A percentile compares a stretch with the other conserved stretches of the same genome.
Evolutionary conservation across 2,797 vertebrate genomes (phyloP).

Genomic region (Crax fasciolata): DNA sequence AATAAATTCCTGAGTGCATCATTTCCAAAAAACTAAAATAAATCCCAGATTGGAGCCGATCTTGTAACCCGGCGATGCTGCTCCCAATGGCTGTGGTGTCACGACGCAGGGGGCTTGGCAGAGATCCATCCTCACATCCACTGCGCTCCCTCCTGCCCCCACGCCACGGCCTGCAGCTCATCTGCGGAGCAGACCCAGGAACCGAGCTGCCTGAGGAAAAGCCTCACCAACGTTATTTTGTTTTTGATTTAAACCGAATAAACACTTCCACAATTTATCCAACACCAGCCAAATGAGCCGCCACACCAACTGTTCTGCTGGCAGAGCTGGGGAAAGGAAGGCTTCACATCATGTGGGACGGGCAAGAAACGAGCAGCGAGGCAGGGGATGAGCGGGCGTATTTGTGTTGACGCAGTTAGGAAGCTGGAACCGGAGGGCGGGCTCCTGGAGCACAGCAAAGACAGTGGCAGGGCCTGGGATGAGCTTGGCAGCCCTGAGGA

Average conservation of each 20-base stretch:
- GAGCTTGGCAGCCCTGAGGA: neutral
- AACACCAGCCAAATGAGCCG: neutral
- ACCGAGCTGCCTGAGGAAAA: neutral
- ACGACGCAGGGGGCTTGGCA: neutral
- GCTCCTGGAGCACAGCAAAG: neutral
- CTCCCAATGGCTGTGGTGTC: neutral
- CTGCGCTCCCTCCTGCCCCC: neutral
- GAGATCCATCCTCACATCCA: neutral
- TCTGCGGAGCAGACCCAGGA: neutral
- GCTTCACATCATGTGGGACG: neutral
- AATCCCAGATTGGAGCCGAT: neutral
- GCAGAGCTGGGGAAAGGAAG: conserved; percentile 2
- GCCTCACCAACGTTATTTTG: conserved; percentile 15
- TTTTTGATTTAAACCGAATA: conserved; percentile 53
- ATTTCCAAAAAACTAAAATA: neutral
- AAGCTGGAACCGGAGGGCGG: neutral
- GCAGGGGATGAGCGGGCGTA: neutral
- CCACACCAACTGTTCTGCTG: conserved; percentile 17
- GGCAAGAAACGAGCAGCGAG: neutral
- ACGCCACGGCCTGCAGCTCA: neutral
- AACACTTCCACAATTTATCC: conserved; percentile 39
- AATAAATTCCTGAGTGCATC: neutral
- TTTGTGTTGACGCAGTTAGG: neutral
- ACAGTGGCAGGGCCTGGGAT: neutral
- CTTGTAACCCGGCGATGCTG: neutral